phyloP scores from a whole-genome alignment of 2,113 vertebrate species.

The Monopterus albus region DNA sequence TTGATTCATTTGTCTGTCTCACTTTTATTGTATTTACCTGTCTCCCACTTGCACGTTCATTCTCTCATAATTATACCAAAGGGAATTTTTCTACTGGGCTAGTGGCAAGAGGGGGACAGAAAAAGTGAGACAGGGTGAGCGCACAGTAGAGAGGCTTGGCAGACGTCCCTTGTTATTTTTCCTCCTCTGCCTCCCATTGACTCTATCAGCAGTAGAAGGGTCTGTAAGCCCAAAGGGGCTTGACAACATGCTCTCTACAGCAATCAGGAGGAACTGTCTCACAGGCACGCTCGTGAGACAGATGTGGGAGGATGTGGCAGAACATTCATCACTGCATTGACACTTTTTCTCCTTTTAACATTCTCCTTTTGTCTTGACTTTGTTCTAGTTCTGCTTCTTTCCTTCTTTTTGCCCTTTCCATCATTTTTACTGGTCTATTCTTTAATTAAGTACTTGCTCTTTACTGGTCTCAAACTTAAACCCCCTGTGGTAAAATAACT shows the following conservation, averaged over 20 bases:
- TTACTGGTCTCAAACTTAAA: constrained; percentile 33
- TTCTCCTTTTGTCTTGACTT: constrained; percentile 16
- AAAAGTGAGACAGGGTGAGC: constrained; percentile 43
- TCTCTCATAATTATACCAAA: constrained; percentile 63
- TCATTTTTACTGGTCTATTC: constrained; percentile 20
- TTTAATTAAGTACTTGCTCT: constrained; percentile 28
- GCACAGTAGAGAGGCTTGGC: constrained; percentile 71
- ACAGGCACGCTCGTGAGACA: constrained; percentile 21
- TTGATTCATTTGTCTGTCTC: constrained; percentile 44
- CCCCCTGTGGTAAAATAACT: constrained; percentile 36
- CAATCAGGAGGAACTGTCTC: constrained; percentile 63
- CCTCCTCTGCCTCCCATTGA: constrained; percentile 74
- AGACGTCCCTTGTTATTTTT: constrained; percentile 79
- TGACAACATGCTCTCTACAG: constrained; percentile 43
- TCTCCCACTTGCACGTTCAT: constrained; percentile 45
- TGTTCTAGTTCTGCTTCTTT: neutral
- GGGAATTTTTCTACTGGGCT: constrained; percentile 78
- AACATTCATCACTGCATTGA: neutral
- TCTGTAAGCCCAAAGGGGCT: constrained; percentile 33
- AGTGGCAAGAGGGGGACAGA: constrained; percentile 61
- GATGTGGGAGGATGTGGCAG: constrained; percentile 13
- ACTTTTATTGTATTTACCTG: constrained; percentile 48
- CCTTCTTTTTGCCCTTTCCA: constrained; percentile 8
- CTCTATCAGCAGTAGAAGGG: constrained; percentile 71
- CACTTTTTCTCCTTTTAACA: neutral